Base-by-base conservation (phyloP, 1,140 invertebrate genomes). In the Palaemon carinicauda region DNA sequence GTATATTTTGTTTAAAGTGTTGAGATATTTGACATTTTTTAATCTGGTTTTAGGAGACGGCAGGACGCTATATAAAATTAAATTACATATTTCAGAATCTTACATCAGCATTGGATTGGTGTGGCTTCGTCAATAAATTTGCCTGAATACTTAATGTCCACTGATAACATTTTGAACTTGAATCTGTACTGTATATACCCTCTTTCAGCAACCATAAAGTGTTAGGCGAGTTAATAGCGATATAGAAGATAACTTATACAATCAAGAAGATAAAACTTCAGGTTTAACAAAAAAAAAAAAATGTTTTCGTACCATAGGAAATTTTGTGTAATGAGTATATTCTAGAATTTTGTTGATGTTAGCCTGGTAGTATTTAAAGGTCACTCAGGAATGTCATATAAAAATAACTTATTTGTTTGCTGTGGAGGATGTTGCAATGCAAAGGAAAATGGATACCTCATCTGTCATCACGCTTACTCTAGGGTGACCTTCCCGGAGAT, bases 351-450 rank as follows among this genome's bases (percentile, higher is more conserved):
- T 81, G 56, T 81, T 81, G 31, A 51, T 15, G 50, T 69, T 71
- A 71, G 60, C 60, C 80, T 81, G 56, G 24, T 81, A 81, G 80
- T 81, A 31, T 81, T 51, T 69, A 81, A 56, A 79, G 53, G 65
- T 71, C 33, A 52, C 80, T 81, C 80, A 81, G 80, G 80, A 81
- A 81, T 51, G 80, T 65, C 60, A 52, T 54, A 65, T 81, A 21
- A 80, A 56, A 41, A 12, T 24, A 19, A 65, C n/a, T 24, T 14
- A 65, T 21, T 24, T 24, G 29, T 41, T 5, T 41, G 12, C 12
- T 12, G 41, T 41, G 41, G 41, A 41, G 7, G 12, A 9, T 41
- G 41, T 41, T 41, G 41, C 41, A 9, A 9, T 41, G 41, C 41
- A 9, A n/a, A 12, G 41, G 41, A 9, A 5, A 41, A 12, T 41